Base-by-base conservation (phyloP, 1,140 invertebrate genomes). In the Bombus difficillimus region DNA sequence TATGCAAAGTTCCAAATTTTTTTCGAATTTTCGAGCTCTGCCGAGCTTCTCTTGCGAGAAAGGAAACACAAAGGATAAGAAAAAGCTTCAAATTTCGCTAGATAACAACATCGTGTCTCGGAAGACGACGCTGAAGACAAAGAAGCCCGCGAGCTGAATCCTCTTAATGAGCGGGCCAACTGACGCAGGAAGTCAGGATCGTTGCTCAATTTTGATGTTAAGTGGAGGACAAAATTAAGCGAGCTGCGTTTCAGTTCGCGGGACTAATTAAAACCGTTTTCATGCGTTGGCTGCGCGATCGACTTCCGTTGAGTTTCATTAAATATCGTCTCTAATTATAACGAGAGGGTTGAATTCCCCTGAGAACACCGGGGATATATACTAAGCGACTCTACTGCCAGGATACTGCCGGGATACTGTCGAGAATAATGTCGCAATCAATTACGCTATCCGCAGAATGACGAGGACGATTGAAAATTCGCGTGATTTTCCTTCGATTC, bases 191-290 rank as follows among this genome's bases (percentile, higher is more conserved):
- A 81, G 71, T 57, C 79, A 41, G 39, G 43, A 12, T 81, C 43
- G 69, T 75, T 68, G 69, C 69, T 85, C 69, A 81, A 85, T 85
- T 74, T 81, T 81, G 71, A 75, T 64, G 71, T 75, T 81, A 75
- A 81, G 84, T 41, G 83, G 57, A 75, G 78, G 84, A 85, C 83
- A 85, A 85, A 85, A 85, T 85, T 81, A 81, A 85, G 78, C 77
- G 71, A 53, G 57, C 76, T 12, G 41, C 68, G 68, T 85, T 85
- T 85, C 37, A 85, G 43, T 47, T 28, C 62, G 28, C 37, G 28
- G 37, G 47, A 47, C 76, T 85, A 85, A 85, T 85, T 85, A 80
- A 85, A 85, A 85, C 80, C 53, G 83, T 85, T 80, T 73, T 72
- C 83, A 71, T 80, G 57, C 76, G 68, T 84, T 41, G 76, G 18